A percentile compares a stretch with the other conserved stretches of the same genome.
phyloP scores from a whole-genome alignment of 2,113 vertebrate genomes.

The Onychorhynchus coronatus region DNA sequence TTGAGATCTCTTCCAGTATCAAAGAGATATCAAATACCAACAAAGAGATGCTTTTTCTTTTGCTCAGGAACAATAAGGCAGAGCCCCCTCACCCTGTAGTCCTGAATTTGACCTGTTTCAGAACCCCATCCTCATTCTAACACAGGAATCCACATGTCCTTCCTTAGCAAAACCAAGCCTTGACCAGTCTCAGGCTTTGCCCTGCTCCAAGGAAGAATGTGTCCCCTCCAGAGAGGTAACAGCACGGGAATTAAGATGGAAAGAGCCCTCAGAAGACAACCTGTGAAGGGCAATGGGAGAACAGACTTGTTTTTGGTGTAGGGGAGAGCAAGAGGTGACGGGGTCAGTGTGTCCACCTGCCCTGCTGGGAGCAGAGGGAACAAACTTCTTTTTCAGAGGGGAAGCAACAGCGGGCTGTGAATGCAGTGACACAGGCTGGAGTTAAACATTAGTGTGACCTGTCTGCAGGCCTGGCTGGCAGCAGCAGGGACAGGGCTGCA shows the following conservation, averaged over 20 bases:
- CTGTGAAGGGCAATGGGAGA: background rate
- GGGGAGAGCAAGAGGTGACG: background rate
- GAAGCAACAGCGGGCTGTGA: background rate
- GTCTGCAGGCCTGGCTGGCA: conserved; percentile 27
- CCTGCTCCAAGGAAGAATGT: background rate
- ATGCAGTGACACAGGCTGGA: conserved; percentile 50
- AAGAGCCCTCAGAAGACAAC: background rate
- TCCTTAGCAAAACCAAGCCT: background rate
- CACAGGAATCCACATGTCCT: background rate
- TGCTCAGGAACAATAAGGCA: background rate
- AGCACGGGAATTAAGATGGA: background rate
- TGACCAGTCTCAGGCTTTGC: background rate
- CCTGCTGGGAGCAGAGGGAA: background rate
- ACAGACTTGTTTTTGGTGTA: background rate
- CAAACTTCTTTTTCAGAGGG: background rate
- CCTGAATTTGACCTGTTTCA: background rate
- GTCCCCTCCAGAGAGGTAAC: background rate
- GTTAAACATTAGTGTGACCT: conserved; percentile 61
- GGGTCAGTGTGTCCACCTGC: background rate
- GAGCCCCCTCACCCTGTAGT: background rate
- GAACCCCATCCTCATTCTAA: background rate
- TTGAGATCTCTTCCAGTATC: no score
- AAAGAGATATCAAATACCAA: background rate
- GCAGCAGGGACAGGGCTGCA: background rate
- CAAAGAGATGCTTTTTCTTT: background rate